Evolutionary conservation across 2,113 vertebrate species (phyloP), one percentile per base, ranked within the genome.

Genomic region (Amia ocellicauda): DNA sequence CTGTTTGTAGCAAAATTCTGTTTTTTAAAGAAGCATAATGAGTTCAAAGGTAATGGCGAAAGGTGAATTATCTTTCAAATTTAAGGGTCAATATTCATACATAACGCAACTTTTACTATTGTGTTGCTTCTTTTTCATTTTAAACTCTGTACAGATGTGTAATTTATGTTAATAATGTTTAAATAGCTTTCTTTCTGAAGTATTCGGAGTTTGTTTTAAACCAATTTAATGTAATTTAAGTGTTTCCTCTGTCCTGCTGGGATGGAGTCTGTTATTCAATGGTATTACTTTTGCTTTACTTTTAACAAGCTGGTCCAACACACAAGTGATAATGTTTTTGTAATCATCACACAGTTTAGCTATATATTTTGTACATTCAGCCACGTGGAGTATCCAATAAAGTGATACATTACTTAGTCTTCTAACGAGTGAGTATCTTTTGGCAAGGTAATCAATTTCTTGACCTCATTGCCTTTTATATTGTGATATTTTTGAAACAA

Each of bases 151-250:
- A 92, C 84, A 92, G 83, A 86, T 80, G 67, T 93, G 82, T 95
- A 92, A 95, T 91, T 94, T 93, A 96, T 85, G 73, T 92, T 81
- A 86, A 88, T 85, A 82, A 79, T 73, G 69, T 60, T 87, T 76
- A 78, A 86, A 83, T 82, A 68, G 64, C 10, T 57, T 81, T 65
- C 86, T 81, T 71, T 50, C 74, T 66, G 66, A 84, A 80, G 68
- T 83, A 72, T 77, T 80, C 79, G 74, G 71, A 70, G 57, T 74
- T 74, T 47, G 5, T 53, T 53, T 53, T 53, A 19, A 27, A 80
- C 71, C 20, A 73, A 76, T 74, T 68, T 50, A 24, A 73, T 73
- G 71, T 90, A 86, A 87, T 81, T 87, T 89, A 83, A 83, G 74
- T 79, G 76, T 88, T 85, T 76, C 82, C 58, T 40, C 66, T 78